These are phyloP conservation scores for Chironomus tentans DNA, from an alignment of 2,888 invertebrate species.

Conservation along the genomic window DNA sequence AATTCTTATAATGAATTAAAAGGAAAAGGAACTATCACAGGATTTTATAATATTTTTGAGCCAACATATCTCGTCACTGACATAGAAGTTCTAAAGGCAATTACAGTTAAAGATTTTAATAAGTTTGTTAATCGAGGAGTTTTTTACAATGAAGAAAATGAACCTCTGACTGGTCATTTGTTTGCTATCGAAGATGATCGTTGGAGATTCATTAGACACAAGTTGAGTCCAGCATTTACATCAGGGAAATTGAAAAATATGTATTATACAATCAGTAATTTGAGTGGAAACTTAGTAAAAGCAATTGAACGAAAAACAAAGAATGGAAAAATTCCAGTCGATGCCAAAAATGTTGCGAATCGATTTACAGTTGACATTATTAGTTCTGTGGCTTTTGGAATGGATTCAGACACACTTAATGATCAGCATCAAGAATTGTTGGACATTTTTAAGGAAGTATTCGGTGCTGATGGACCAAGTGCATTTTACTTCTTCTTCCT, in stretches of 20 bases:
- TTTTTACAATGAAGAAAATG: constrained; percentile 18
- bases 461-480: background rate
- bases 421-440: constrained; percentile 13
- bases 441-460: background rate
- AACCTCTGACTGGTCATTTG: constrained; percentile 16
- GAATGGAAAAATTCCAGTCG: background rate
- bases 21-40: constrained; percentile 16
- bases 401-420: constrained; percentile 15
- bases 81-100: constrained; percentile 1
- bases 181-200: background rate
- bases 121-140: constrained; percentile 4
- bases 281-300: background rate
- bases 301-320: background rate
- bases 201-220: constrained; percentile 9
- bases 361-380: constrained; percentile 20
- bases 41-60: background rate
- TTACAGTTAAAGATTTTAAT: constrained; percentile 25
- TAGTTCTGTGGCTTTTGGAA: constrained; percentile 24
- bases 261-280: background rate
- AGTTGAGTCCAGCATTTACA: constrained; percentile 15
- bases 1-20: constrained; percentile 17
- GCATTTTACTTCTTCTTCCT: background rate
- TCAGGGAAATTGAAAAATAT: constrained; percentile 7
- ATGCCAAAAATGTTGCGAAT: background rate
- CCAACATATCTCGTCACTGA: constrained; percentile 19